phyloP scores from a whole-genome alignment of 2,888 invertebrate genomes.

The Sturmia bella region DNA sequence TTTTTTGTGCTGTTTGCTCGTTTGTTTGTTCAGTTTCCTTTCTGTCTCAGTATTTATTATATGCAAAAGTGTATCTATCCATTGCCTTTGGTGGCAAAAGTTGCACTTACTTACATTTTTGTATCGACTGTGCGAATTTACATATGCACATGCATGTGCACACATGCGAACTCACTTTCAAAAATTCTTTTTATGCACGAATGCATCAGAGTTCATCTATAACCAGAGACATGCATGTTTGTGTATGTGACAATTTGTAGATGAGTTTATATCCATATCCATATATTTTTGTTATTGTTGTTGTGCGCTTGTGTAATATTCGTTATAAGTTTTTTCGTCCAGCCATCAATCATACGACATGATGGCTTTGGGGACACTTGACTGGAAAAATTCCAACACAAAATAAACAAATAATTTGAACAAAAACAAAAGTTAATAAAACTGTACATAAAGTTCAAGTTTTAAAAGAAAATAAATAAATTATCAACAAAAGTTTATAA shows the following conservation, averaged over 20 bases:
- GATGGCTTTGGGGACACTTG: constrained; percentile 51
- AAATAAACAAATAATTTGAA: constrained; percentile 22
- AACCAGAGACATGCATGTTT: neutral
- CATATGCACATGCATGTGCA: neutral
- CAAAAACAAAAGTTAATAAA: neutral
- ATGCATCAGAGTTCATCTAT: constrained; percentile 43
- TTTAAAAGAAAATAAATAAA: constrained; percentile 4
- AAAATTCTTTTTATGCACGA: constrained; percentile 44
- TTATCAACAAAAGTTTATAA: constrained; percentile 17
- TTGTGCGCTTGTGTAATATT: constrained; percentile 10
- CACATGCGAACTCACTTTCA: neutral
- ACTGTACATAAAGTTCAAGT: constrained; percentile 9
- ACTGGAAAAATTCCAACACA: constrained; percentile 29
- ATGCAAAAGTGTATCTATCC: constrained; percentile 22
- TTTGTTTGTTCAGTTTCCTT: neutral
- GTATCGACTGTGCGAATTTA: neutral
- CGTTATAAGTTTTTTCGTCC: constrained; percentile 1
- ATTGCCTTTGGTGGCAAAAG: constrained; percentile 56
- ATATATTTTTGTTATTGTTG: neutral
- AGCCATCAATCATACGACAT: constrained; percentile 55
- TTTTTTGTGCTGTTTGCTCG: no score
- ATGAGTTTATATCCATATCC: no score
- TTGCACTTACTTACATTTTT: constrained; percentile 53
- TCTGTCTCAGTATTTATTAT: neutral
- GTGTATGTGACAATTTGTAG: neutral